Conservation (phyloP, 2,888 invertebrate species). For the Amphipyra berbera region DNA sequence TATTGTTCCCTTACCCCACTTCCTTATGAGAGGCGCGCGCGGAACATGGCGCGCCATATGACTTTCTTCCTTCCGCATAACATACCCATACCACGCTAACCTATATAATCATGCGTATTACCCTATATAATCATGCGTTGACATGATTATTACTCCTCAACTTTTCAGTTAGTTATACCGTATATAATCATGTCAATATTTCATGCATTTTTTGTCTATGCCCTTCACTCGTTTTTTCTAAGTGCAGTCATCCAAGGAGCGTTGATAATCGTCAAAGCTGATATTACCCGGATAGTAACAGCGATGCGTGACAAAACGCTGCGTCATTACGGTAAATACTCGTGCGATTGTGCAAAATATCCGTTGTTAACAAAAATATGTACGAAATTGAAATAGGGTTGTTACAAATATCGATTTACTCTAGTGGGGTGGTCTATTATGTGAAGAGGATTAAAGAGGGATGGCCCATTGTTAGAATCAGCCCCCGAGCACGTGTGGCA, state of each 20-base stretch:
- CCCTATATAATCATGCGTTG: too few relatives aligned
- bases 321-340: slow-evolving; percentile 13
- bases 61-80: too few relatives aligned
- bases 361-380: slow-evolving; percentile 23
- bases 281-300: not conserved
- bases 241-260: not conserved
- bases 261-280: not conserved
- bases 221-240: not conserved
- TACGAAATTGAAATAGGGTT: slow-evolving; percentile 42
- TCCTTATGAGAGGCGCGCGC: too few relatives aligned
- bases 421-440: slow-evolving; percentile 55
- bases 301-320: not conserved
- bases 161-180: too few relatives aligned
- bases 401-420: slow-evolving; percentile 53
- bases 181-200: too few relatives aligned
- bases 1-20: too few relatives aligned
- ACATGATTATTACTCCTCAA: too few relatives aligned
- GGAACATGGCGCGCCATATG: too few relatives aligned
- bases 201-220: too few relatives aligned
- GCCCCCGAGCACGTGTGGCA: slow-evolving; percentile 49
- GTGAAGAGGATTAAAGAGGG: slow-evolving; percentile 57
- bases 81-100: too few relatives aligned
- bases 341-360: slow-evolving; percentile 21
- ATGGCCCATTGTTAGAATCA: slow-evolving; percentile 58
- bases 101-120: too few relatives aligned